Evolutionary conservation across 2,113 vertebrate species (phyloP).

Genomic region (Coregonus clupeaformis): DNA sequence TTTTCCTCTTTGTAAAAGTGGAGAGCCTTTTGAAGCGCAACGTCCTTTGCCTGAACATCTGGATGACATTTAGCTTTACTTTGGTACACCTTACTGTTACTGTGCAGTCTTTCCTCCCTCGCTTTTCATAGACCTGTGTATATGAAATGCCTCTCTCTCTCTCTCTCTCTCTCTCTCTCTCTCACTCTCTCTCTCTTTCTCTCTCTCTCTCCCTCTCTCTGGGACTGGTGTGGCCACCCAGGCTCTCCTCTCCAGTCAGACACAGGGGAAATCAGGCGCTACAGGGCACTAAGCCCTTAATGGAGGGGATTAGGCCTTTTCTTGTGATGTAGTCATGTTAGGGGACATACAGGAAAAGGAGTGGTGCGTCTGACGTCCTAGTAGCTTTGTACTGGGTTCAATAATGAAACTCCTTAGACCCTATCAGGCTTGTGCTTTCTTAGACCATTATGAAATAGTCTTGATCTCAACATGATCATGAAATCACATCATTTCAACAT

Average conservation of each 20-base stretch:
- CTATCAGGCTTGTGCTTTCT: background rate
- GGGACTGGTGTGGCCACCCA: background rate
- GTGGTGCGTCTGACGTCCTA: conserved; percentile 43
- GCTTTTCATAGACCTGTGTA: background rate
- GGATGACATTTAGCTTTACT: conserved; percentile 43
- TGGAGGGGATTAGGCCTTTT: conserved; percentile 52
- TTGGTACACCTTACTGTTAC: conserved; percentile 37
- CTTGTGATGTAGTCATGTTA: conserved; percentile 47
- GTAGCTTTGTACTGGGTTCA: conserved; percentile 11
- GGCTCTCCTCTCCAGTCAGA: conserved; percentile 10
- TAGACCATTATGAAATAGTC: background rate
- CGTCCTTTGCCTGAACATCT: conserved; percentile 42
- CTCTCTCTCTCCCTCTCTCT: background rate
- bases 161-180: background rate
- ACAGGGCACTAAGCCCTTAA: conserved; percentile 55
- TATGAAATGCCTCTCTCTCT: background rate
- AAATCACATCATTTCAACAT: too few relatives aligned
- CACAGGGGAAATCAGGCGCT: conserved; percentile 39
- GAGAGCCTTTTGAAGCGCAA: conserved; percentile 25
- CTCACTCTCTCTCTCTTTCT: background rate
- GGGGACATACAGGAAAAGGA: conserved; percentile 56
- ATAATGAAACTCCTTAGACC: background rate
- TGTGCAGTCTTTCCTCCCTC: background rate
- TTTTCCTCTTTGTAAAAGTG: conserved; percentile 8
- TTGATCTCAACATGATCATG: too few relatives aligned